Percentiles rank a stretch among this genome's conserved stretches.
Evolutionary conservation across 2,113 vertebrate genomes (phyloP).

Genomic region (Tretioscincus oriximinensis): DNA sequence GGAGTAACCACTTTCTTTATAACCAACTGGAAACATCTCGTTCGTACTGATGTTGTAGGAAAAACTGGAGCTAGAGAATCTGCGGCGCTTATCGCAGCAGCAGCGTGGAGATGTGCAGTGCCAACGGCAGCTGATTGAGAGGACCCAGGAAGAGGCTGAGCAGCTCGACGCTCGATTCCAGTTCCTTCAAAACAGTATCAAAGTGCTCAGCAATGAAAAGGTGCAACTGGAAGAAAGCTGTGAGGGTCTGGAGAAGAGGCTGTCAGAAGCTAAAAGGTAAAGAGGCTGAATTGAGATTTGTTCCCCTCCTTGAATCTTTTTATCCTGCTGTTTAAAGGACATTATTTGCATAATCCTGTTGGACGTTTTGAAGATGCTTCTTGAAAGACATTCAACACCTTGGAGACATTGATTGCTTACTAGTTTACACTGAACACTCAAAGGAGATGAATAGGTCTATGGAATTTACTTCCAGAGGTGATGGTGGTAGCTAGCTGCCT

Average conservation of each 20-base stretch:
- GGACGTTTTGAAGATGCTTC: background rate
- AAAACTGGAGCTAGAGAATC: conserved; percentile 71
- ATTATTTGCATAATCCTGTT: background rate
- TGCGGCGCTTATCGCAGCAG: conserved; percentile 67
- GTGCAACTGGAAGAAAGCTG: conserved; percentile 70
- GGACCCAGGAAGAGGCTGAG: conserved; percentile 58
- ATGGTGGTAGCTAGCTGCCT: too few relatives aligned
- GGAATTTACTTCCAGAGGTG: too few relatives aligned
- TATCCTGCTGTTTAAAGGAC: background rate
- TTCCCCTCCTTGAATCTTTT: background rate
- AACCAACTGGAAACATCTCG: accelerated
- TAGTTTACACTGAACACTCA: too few relatives aligned
- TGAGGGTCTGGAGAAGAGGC: conserved; percentile 68
- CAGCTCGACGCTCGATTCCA: conserved; percentile 59
- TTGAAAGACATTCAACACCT: background rate
- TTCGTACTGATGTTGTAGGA: conserved; percentile 60
- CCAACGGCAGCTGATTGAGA: conserved; percentile 73
- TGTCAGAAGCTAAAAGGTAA: conserved; percentile 75
- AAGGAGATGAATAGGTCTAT: too few relatives aligned
- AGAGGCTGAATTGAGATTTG: background rate
- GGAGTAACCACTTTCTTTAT: too few relatives aligned
- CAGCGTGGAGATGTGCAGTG: conserved; percentile 71
- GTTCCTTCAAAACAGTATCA: conserved; percentile 50
- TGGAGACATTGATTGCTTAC: too few relatives aligned
- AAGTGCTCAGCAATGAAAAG: conserved; percentile 68